phyloP scores from a whole-genome alignment of 2,797 vertebrate genomes.

The Knipowitschia caucasica region DNA sequence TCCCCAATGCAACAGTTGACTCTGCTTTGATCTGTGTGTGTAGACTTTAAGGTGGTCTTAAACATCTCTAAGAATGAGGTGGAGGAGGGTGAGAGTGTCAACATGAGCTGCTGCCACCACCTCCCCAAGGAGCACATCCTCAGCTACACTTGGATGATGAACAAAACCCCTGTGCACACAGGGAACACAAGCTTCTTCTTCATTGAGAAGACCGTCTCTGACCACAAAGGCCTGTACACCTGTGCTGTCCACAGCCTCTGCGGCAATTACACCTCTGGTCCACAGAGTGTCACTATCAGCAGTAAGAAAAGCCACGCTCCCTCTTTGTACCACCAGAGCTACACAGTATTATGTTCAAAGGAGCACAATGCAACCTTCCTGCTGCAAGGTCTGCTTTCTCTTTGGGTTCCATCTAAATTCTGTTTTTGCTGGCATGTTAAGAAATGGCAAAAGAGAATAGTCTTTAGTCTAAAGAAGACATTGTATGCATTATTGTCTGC shows the following conservation, averaged over 20 bases:
- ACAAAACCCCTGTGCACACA: accelerated
- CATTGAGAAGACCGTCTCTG: accelerated
- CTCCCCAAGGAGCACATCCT: accelerated
- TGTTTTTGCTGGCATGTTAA: no score
- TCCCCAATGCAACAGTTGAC: no score
- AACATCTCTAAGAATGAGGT: accelerated
- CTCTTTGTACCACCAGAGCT: neutral
- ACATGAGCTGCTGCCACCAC: constrained; percentile 37
- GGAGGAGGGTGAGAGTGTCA: neutral
- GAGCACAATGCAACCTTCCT: no score
- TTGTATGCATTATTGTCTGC: no score
- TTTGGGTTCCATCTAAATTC: no score
- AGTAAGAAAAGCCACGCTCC: constrained; percentile 34
- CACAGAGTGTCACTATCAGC: neutral
- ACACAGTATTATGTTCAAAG: neutral
- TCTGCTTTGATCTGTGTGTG: no score
- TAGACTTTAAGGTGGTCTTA: constrained; percentile 26
- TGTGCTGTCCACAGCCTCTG: constrained; percentile 24
- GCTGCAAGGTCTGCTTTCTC: no score
- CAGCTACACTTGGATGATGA: constrained; percentile 22
- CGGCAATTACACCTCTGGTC: neutral
- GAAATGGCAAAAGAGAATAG: no score
- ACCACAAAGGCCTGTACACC: accelerated
- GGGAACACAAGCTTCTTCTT: no score
- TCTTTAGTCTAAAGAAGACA: no score